Base-by-base conservation (phyloP, 2,888 invertebrate genomes). In the Myopa tessellatipennis region DNA sequence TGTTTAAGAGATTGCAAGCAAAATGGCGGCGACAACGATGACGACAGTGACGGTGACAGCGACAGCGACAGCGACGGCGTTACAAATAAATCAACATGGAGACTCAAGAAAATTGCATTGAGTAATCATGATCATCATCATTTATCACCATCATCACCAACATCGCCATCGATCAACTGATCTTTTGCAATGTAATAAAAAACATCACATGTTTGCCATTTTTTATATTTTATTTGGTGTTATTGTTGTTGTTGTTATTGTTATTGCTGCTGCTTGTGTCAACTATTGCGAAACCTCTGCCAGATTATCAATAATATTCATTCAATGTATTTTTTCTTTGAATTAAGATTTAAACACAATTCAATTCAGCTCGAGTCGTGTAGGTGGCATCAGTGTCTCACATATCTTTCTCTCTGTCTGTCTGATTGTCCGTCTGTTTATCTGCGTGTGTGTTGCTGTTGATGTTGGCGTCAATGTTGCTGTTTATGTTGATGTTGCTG, bases 241-340 rank as follows among this genome's bases (percentile, higher is more conserved):
- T 73, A 45, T 38, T 73, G 52, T 26, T 60, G 38, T 45, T 38
- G 61, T 40, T 52, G 18, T 60, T 72, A 45, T 45, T 63, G 63
- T n/a, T 73, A 38, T 38, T 73, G 52, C 45, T 60, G 38, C 40
- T 38, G 73, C 40, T 52, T 38, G n/a, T 69, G 52, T 61, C 58
- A 74, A 69, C 34, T 58, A 75, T 75, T 60, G 68, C 75, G 58
- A 75, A 75, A 75, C 45, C 69, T 75, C 69, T 75, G 45, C 38
- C 55, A 52, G 52, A 67, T 65, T 67, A 52, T 74, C 26, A 63
- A 60, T 73, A 36, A 36, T 67, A 50, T 74, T 65, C 74, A 65
- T 36, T 65, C 55, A 71, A 12, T 18, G 55, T n/a, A 36, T 61
- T 73, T 73, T 26, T 18, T 50, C 52, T 40, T 55, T 34, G 3